Evolutionary conservation across 2,797 vertebrate genomes (phyloP), one percentile per base, ranked within the genome.

Genomic region (Remorina albescens): DNA sequence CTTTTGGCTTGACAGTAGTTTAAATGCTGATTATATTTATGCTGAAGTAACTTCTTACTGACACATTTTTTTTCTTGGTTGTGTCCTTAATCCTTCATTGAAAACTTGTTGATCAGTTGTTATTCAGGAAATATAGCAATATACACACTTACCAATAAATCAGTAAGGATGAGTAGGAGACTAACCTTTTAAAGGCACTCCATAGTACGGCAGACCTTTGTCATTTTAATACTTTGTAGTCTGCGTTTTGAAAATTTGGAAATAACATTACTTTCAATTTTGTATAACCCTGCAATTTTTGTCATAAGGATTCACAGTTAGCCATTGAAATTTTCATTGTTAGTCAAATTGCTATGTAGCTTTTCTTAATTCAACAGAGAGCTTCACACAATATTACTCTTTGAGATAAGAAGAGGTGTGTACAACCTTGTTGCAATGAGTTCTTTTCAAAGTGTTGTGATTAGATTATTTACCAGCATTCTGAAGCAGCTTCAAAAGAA

Each of bases 401-500:
- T 10, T 66, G 46, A 63, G 46, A 70, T 70, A 26, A 59, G 42
- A 67, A 15, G 30, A 66, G 23, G 4, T 51, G 36, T 64, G 44
- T 51, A 21, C 23, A 56, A 13, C 50, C 41, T 65, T 56, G 62
- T 62, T 34, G 12, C 63, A 67, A 21, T 19, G 18, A 69, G 30
- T 50, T 60, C 36, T 78, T 62, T 75, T 83, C 15, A 54, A 61
- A 58, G 53, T 19, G 47, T 41, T 19, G 47, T 39, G 59, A 46
- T 74, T 55, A 7, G 41, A 67, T 86, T 72, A 75, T 79, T 78
- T 72, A 70, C 49, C 41, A 67, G 50, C 2, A 4, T 41, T 68
- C 64, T 67, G 41, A 80, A 74, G 21, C 39, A 53, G 25, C 71
- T 71, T 59, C 23, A 57, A 67, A 66, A 30, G 66, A 44, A 57